Base-by-base conservation (phyloP, 2,797 vertebrate species). In the Enteromius radiatus region DNA sequence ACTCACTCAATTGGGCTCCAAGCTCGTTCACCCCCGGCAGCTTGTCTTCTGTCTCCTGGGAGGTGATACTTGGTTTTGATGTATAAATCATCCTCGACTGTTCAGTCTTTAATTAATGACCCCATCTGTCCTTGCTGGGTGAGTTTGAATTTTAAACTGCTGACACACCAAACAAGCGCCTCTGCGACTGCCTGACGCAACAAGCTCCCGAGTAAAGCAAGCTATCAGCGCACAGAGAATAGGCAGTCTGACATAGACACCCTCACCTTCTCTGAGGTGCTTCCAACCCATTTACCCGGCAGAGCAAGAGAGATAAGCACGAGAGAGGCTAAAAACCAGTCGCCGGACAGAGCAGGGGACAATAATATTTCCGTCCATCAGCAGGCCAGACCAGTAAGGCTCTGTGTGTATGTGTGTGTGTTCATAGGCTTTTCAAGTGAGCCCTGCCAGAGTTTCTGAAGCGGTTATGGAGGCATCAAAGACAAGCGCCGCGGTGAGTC, bases 391-490 rank as follows among this genome's bases (percentile, higher is more conserved):
- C 81, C 64, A 87, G 80, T 84, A 84, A 88, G 91, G 91, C 89
- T 90, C 88, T 91, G 88, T 91, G 87, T 90, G 88, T 89, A 90
- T 86, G 88, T 90, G 87, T 84, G 89, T 92, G 90, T 89, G 91
- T 95, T 92, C 76, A 89, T 95, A 94, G 94, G 94, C 92, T 93
- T 95, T 94, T 94, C 94, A 95, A 91, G 92, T 94, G 93, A 95
- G 94, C 92, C 94, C 94, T 91, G 94, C 93, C 93, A 95, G 94
- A 95, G 93, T 95, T 91, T 95, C 93, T 92, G 94, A 95, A 92
- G 94, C 94, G 15, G 93, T 94, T 92, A 93, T 95, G 94, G 94
- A 95, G 91, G 94, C 94, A 93, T 95, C 94, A 94, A 95, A 95
- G 93, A 95, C 94, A 89, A 95, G 93, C 70, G 93, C 92, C 87